Conservation (phyloP, 2,888 invertebrate species). For the Eristalis pertinax region DNA sequence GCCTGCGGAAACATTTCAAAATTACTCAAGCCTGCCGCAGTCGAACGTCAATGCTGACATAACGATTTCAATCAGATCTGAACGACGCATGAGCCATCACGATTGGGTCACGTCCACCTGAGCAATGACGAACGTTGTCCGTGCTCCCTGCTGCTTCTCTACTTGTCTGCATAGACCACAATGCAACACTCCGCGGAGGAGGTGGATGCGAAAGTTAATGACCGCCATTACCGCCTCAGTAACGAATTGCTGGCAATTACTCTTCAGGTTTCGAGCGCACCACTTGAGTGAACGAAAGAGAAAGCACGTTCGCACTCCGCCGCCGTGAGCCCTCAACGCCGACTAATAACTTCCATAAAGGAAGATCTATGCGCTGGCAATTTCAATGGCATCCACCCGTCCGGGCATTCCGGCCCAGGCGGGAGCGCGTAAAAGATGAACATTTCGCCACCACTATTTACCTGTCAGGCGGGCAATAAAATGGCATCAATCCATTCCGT, state of each 20-base stretch:
- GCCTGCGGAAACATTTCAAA: neutral
- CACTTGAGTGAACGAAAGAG: constrained; percentile 55
- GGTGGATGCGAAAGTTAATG: constrained; percentile 64
- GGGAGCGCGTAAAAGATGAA: constrained; percentile 72
- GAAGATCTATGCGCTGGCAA: constrained; percentile 64
- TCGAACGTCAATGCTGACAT: neutral
- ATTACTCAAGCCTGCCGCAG: neutral
- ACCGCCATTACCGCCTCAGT: constrained; percentile 63
- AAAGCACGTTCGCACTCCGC: constrained; percentile 31
- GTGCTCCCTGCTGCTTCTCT: neutral
- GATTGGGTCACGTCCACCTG: neutral
- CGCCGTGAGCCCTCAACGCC: constrained; percentile 32
- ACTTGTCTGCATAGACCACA: neutral
- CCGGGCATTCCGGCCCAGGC: constrained; percentile 15
- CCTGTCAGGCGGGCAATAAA: constrained; percentile 68
- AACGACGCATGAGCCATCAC: neutral
- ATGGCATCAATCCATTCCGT: constrained; percentile 64
- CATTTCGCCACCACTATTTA: constrained; percentile 71
- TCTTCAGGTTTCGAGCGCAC: constrained; percentile 29
- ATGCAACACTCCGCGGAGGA: neutral
- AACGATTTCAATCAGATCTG: neutral
- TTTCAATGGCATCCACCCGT: constrained; percentile 63
- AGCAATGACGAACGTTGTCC: neutral
- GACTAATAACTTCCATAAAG: constrained; percentile 69
- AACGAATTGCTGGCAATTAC: constrained; percentile 70